phyloP scores from a whole-genome alignment of 2,113 vertebrate species.

The Seriola quinqueradiata region DNA sequence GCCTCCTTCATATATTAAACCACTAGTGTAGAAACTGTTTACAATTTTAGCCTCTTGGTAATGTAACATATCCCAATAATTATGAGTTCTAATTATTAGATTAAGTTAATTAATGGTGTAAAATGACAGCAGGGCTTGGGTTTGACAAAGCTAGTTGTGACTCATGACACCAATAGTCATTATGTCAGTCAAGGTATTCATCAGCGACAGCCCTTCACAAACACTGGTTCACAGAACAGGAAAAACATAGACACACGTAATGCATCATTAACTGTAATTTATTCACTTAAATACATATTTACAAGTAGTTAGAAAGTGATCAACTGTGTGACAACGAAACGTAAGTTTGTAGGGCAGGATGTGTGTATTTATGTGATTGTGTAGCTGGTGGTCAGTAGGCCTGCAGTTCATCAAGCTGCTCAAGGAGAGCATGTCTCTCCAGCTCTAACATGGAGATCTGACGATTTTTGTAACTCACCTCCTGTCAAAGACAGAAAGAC shows the following conservation, averaged over 20 bases:
- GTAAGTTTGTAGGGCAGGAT: neutral
- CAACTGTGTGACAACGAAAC: slow-evolving; percentile 6
- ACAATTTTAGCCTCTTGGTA: neutral
- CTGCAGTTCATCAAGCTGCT: slow-evolving; percentile 65
- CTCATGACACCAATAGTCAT: neutral
- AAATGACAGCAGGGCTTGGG: neutral
- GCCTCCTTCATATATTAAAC: neutral
- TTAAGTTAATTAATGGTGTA: neutral
- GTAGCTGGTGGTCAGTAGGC: slow-evolving; percentile 15
- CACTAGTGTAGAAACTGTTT: neutral
- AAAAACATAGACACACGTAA: neutral
- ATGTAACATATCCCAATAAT: too few species aligned
- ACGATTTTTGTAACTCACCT: slow-evolving; percentile 75
- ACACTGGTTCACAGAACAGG: neutral
- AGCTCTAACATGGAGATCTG: slow-evolving; percentile 79
- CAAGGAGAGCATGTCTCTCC: slow-evolving; percentile 75
- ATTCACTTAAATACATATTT: slow-evolving; percentile 78
- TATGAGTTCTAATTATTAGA: neutral
- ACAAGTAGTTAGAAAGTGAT: slow-evolving; percentile 48
- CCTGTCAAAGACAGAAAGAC: slow-evolving; percentile 58
- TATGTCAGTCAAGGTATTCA: slow-evolving; percentile 4
- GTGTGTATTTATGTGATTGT: neutral
- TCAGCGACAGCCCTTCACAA: neutral
- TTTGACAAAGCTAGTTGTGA: neutral
- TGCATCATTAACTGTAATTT: slow-evolving; percentile 39